These are phyloP conservation scores for Myripristis murdjan DNA, from an alignment of 2,797 vertebrate species.

Conservation along the genomic window DNA sequence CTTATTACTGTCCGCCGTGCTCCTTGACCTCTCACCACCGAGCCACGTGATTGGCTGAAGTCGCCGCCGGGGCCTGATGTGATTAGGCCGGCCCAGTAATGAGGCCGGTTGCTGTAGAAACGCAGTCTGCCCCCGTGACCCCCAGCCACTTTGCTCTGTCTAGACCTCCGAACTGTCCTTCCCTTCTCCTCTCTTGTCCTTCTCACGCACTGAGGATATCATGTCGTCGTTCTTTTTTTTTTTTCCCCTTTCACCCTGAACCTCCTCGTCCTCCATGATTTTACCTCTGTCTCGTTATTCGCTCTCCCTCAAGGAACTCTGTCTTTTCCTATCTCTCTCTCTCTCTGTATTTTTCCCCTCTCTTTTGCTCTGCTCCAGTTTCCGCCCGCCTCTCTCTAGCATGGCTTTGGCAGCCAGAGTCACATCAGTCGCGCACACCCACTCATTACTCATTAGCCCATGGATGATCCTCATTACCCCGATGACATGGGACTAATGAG, in stretches of 20 bases:
- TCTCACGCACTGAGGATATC: background rate
- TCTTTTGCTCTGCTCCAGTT: slow-evolving; percentile 12
- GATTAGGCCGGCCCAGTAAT: slow-evolving; percentile 59
- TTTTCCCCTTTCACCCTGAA: slow-evolving; percentile 23
- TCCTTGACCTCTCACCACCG: slow-evolving; percentile 59
- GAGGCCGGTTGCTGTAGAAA: slow-evolving; percentile 62
- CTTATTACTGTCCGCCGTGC: slow-evolving; percentile 47
- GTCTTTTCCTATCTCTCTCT: background rate
- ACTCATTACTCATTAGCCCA: slow-evolving; percentile 66
- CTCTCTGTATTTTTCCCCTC: slow-evolving; percentile 8
- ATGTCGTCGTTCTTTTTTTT: slow-evolving; percentile 28
- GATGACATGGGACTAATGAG: slow-evolving; percentile 62
- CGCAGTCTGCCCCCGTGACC: slow-evolving; percentile 39
- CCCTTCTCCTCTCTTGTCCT: slow-evolving; percentile 5
- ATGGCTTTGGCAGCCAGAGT: slow-evolving; percentile 19
- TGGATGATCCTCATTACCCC: slow-evolving; percentile 69
- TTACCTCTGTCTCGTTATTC: slow-evolving; percentile 13
- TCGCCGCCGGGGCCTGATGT: slow-evolving; percentile 50
- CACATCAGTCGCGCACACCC: slow-evolving; percentile 52
- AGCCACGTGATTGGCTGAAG: slow-evolving; percentile 58
- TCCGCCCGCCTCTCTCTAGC: background rate
- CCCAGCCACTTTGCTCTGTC: slow-evolving; percentile 16
- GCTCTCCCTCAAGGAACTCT: background rate
- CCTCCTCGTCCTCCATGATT: slow-evolving; percentile 2
- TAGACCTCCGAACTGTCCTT: slow-evolving; percentile 38